Evolutionary conservation across 1,140 invertebrate species (phyloP).

Genomic region (Ceratina australensis): DNA sequence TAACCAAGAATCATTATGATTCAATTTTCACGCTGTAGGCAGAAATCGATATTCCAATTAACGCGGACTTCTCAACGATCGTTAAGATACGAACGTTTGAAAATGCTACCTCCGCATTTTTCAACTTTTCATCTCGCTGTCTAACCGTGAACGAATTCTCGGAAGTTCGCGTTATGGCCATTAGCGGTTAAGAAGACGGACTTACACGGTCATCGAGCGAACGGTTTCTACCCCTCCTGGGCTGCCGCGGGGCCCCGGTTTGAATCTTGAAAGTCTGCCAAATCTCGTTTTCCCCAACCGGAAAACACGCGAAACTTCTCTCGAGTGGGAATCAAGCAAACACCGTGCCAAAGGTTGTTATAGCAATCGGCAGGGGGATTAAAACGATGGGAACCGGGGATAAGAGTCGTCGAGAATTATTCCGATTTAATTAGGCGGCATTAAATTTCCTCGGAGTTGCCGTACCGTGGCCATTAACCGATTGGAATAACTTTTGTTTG

Average conservation of each 20-base stretch:
- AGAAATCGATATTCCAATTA: too few relatives aligned
- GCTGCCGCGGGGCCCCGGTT: not conserved
- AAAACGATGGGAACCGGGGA: not conserved
- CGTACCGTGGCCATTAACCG: not conserved
- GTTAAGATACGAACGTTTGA: too few relatives aligned
- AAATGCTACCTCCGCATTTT: too few relatives aligned
- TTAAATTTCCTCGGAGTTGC: not conserved
- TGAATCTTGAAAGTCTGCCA: conserved; percentile 30
- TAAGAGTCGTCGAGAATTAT: conserved; percentile 4
- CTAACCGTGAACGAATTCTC: not conserved
- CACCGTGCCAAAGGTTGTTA: conserved; percentile 19
- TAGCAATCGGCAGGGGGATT: not conserved
- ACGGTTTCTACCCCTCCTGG: not conserved
- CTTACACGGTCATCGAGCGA: conserved; percentile 29
- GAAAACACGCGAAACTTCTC: conserved; percentile 28
- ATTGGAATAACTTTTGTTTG: not conserved
- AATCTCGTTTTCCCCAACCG: conserved; percentile 5
- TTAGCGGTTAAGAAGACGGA: conserved; percentile 25
- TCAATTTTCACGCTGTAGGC: too few relatives aligned
- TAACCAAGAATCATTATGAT: too few relatives aligned
- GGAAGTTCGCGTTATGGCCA: conserved; percentile 17
- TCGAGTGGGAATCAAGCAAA: conserved; percentile 4
- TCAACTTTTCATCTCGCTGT: too few relatives aligned
- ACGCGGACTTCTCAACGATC: too few relatives aligned
- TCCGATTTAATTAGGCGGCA: conserved; percentile 10